Evolutionary conservation across 2,888 invertebrate species (phyloP).

Genomic region (Portevinia maculata): DNA sequence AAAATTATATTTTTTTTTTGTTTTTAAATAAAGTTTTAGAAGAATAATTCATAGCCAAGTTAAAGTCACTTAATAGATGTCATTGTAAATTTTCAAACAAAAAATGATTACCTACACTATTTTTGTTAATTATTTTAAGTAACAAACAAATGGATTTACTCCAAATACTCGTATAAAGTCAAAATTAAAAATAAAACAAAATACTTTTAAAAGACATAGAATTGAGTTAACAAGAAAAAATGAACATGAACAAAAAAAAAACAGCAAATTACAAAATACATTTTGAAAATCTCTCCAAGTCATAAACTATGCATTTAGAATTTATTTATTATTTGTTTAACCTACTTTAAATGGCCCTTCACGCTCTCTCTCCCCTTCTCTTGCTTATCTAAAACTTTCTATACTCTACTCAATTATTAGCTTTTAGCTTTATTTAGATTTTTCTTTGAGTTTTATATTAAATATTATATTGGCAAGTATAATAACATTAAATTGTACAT

Average conservation of each 20-base stretch:
- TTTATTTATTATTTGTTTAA: constrained; percentile 18
- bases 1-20: constrained; percentile 38
- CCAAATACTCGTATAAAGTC: constrained; percentile 33
- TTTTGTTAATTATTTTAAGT: constrained; percentile 65
- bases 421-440: too few species aligned
- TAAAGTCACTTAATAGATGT: constrained; percentile 62
- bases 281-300: constrained; percentile 71
- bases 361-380: constrained; percentile 14
- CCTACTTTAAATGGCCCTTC: constrained; percentile 39
- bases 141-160: constrained; percentile 19
- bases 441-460: too few species aligned
- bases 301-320: constrained; percentile 49
- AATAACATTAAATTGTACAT: too few species aligned
- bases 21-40: constrained; percentile 49
- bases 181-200: constrained; percentile 25
- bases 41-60: constrained; percentile 60
- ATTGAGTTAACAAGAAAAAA: constrained; percentile 37
- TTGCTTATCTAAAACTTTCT: too few species aligned
- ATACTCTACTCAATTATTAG: too few species aligned
- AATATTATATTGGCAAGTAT: too few species aligned
- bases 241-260: constrained; percentile 36
- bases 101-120: constrained; percentile 56
- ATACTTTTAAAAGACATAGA: constrained; percentile 64
- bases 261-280: constrained; percentile 26
- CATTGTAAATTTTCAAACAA: constrained; percentile 59